Conservation (phyloP, 2,888 invertebrate species). For the Pachliopta kotzebuea region DNA sequence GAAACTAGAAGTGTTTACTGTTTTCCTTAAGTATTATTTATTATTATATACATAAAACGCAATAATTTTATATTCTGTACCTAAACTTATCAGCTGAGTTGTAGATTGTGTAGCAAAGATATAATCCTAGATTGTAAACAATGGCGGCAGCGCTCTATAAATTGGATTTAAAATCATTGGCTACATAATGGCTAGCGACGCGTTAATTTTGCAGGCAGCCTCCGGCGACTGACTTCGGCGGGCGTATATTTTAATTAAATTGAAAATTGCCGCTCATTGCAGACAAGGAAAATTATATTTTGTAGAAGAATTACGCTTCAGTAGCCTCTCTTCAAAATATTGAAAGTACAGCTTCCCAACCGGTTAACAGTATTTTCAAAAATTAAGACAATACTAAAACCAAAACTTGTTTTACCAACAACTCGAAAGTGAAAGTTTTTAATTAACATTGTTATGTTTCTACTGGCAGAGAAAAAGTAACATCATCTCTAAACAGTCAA, state of each 20-base stretch:
- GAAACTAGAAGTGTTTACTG: too few species aligned
- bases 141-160: slow-evolving; percentile 1
- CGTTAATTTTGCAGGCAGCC: slow-evolving; percentile 3
- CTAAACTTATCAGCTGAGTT: neutral
- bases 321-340: neutral
- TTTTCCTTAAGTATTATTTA: neutral
- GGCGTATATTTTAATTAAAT: slow-evolving; percentile 5
- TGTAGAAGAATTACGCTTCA: neutral
- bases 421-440: too few species aligned
- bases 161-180: slow-evolving; percentile 8
- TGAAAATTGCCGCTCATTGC: slow-evolving; percentile 4
- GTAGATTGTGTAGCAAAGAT: neutral
- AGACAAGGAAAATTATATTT: neutral
- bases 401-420: too few species aligned
- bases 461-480: too few species aligned
- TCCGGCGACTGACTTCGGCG: neutral
- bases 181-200: slow-evolving; percentile 4
- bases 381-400: too few species aligned
- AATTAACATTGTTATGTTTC: too few species aligned
- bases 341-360: too few species aligned
- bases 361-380: too few species aligned
- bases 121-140: neutral
- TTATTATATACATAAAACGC: neutral
- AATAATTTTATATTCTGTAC: neutral
- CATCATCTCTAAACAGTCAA: too few species aligned